Evolutionary conservation across 2,797 vertebrate species (phyloP).

Genomic region (Sphenopsis melanotis): DNA sequence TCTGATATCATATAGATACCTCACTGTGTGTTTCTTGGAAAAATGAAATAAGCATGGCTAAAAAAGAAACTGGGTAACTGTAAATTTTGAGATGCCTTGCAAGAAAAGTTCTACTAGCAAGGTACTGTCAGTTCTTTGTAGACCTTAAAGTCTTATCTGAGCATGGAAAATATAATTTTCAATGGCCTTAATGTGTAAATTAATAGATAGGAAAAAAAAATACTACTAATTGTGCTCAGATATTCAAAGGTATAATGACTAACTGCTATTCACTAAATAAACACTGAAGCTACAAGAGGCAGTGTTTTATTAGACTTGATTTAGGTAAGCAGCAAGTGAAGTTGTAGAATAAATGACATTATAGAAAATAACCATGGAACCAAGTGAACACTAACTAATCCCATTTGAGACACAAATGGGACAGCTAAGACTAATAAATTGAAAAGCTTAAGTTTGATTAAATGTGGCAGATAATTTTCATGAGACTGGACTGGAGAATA

Average conservation of each 20-base stretch:
- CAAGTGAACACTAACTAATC: not conserved
- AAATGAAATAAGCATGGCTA: not conserved
- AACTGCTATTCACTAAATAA: not conserved
- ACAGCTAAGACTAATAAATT: not conserved
- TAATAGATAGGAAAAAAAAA: not conserved
- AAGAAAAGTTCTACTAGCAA: not conserved
- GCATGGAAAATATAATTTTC: not conserved
- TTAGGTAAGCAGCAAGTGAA: not conserved
- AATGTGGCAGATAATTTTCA: not conserved
- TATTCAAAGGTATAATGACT: not conserved
- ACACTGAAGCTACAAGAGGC: not conserved
- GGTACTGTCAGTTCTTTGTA: not conserved
- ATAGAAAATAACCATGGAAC: not conserved
- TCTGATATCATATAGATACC: not conserved
- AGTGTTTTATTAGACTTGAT: not conserved
- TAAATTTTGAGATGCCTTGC: not conserved
- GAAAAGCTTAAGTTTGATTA: conserved; percentile 4
- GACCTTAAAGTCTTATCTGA: not conserved
- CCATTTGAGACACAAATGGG: not conserved
- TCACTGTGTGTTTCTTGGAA: not conserved
- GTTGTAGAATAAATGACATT: not conserved
- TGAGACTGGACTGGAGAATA: not conserved
- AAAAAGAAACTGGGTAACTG: not conserved
- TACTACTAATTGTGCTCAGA: not conserved
- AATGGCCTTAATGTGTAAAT: not conserved